These are phyloP conservation scores for Tylochromis polylepis DNA, from an alignment of 2,113 vertebrate genomes.

Conservation along the genomic window DNA sequence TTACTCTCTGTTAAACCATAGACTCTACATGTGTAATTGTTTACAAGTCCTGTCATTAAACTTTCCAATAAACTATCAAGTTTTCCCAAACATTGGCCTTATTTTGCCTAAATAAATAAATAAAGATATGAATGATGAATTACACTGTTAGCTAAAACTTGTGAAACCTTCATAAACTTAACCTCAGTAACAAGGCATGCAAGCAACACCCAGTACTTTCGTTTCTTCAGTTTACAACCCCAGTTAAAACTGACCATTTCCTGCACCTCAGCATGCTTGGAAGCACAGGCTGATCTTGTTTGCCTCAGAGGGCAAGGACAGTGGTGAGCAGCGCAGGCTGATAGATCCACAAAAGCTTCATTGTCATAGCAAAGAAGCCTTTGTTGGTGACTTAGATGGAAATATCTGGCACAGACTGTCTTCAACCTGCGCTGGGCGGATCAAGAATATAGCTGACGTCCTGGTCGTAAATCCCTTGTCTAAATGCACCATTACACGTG, in stretches of 20 bases:
- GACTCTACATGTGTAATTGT: not conserved
- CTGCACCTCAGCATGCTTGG: not conserved
- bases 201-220: not conserved
- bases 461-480: conserved; percentile 46
- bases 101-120: not conserved
- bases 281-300: conserved; percentile 1
- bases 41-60: not conserved
- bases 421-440: not conserved
- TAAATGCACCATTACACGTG: conserved; percentile 7
- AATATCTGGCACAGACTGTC: not conserved
- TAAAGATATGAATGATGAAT: not conserved
- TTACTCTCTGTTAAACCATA: not conserved
- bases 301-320: not conserved
- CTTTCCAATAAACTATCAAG: not conserved
- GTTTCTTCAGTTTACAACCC: conserved; percentile 21
- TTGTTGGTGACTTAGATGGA: not conserved
- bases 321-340: not conserved
- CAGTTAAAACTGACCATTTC: conserved; percentile 5
- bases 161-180: not conserved
- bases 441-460: not conserved
- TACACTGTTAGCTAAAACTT: not conserved
- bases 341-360: not conserved
- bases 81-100: not conserved
- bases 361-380: not conserved
- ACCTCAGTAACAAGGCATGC: not conserved